Base-by-base conservation (phyloP, 2,888 invertebrate species). In the Drosophila neonasuta region DNA sequence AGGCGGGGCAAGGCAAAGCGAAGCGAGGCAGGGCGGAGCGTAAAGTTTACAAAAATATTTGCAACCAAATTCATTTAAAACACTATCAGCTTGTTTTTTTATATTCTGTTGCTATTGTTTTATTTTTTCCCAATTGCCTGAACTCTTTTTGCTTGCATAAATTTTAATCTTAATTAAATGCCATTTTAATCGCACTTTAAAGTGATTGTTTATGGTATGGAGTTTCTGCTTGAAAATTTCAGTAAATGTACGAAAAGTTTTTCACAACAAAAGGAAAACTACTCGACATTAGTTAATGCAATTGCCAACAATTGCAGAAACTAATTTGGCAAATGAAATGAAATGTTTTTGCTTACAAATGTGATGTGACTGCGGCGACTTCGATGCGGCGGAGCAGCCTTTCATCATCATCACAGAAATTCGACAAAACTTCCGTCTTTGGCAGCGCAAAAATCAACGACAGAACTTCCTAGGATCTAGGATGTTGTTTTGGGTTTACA, bases 161-260 rank as follows among this genome's bases (percentile, higher is more conserved):
- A 86, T 81, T 87, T 87, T 67, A 87, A 81, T 79, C 86, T 79
- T 87, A 82, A 82, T 82, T 85, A 81, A 82, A 87, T 82, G 87
- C 42, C 24, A 70, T 81, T 87, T 79, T 67, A 79, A 84, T 75
- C 56, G 39, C 66, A 68, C 66, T 85, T 81, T 71, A 61, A 87
- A 79, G 59, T 58, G 64, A 57, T 41, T 57, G 63, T 72, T 66
- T 62, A 39, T 45, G 55, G 4, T 24, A 24, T 15, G 15, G 30
- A 34, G 39, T 17, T 58, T 44, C 55, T 2, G 11, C 11, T 10
- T 3, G 24, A 34, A 58, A 39, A 29, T 42, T 42, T 10, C 32
- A 41, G 48, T 48, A 52, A 65, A 32, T 54, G 32, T 32, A 8
- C 32, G 30, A 32, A 11, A 44, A 41, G 20, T 34, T 20, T 24